Evolutionary conservation across 1,140 invertebrate species (phyloP), one percentile per base, ranked within the genome.

Genomic region (Nebria ingens): DNA sequence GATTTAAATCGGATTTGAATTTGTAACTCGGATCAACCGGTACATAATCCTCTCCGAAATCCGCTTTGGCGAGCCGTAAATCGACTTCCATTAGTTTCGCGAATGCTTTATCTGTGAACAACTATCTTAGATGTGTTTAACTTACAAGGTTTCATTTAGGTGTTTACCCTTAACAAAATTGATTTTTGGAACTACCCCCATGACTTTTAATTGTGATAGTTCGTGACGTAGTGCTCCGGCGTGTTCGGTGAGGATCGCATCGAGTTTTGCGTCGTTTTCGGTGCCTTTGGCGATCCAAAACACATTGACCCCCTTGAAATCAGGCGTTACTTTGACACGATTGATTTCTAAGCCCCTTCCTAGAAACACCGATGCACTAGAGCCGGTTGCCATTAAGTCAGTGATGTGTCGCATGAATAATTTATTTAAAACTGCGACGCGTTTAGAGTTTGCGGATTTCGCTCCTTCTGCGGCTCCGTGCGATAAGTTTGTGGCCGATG

Each of bases 361-460:
- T n/a, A 79, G 34, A 56, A 89, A 65, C 25, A 78, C 63, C 20
- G 75, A 64, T 2, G 79, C 71, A 17, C 80, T 70, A 59, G 82
- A 78, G 1, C 83, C 84, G 2, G 83, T 83, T 1, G 84, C 76
- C 75, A 90, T 76, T 9, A 87, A 65, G 62, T 88, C 86, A 0
- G 85, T 86, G 15, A 89, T 81, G 49, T 86, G 72, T 62, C 79
- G 78, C 85, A 89, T 89, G 61, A 89, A 89, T n/a, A 89, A 57
- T 69, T 86, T 86, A 67, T 89, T 87, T 6, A 89, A 65, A 34
- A 88, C 77, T 0, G 71, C 69, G 4, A 80, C 70, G 65, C 86
- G 68, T 45, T 64, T 64, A 4, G 58, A 25, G 53, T 56, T 64
- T 0, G 51, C 42, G 2, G 61, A 56, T 45, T 58, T 52, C 52